Conservation (phyloP, 2,797 vertebrate genomes). For the Micropoecilia bifurca region DNA sequence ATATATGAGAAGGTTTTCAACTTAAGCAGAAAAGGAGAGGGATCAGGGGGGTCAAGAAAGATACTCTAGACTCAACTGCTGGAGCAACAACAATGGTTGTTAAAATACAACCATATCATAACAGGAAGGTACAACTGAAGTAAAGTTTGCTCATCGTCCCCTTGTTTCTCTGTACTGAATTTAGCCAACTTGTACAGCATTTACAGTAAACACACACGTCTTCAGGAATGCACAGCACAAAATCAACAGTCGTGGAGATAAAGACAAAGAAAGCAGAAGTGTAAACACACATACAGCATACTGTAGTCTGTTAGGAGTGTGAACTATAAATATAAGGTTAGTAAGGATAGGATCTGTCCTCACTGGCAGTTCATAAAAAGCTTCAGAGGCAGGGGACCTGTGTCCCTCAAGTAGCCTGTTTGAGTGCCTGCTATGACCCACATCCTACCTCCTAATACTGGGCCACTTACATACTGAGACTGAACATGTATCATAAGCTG, state of each 20-base stretch:
- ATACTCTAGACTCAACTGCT: neutral
- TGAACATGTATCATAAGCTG: conserved; percentile 54
- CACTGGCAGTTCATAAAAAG: conserved; percentile 75
- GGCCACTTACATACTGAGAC: conserved; percentile 53
- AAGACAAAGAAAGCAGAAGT: conserved; percentile 23
- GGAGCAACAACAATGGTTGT: neutral
- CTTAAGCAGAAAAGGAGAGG: neutral
- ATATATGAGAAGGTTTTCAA: neutral
- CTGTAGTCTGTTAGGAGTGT: conserved; percentile 46
- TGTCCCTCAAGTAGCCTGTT: conserved; percentile 71
- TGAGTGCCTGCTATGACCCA: conserved; percentile 69
- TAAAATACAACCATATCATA: neutral
- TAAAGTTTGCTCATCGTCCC: conserved; percentile 4
- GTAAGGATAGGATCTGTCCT: conserved; percentile 71
- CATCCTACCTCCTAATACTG: conserved; percentile 62
- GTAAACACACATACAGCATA: conserved; percentile 48
- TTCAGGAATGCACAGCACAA: conserved; percentile 21
- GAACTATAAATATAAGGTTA: conserved; percentile 73
- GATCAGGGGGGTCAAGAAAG: neutral
- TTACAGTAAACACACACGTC: conserved; percentile 37
- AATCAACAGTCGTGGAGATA: conserved; percentile 11
- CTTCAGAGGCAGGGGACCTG: conserved; percentile 63
- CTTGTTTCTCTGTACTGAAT: conserved; percentile 18
- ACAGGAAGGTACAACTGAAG: neutral
- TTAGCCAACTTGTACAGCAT: conserved; percentile 13